Base-by-base conservation (phyloP, 2,797 vertebrate species). In the Darevskia nairensis region DNA sequence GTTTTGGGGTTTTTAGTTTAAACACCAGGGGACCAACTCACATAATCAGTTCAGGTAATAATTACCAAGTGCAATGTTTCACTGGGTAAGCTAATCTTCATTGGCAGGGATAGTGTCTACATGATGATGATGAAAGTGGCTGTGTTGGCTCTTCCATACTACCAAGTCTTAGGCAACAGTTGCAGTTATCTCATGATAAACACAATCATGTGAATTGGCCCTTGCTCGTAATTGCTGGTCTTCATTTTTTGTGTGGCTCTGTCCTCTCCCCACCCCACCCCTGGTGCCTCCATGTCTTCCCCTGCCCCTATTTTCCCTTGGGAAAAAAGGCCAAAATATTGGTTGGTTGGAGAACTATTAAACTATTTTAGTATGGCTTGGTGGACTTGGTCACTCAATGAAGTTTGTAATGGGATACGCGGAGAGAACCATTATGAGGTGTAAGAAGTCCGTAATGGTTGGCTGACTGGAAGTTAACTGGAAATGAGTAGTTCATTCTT, bases 331-430 rank as follows among this genome's bases (percentile, higher is more conserved):
- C 95, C 95, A 27, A 71, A 94, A 95, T 90, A 93, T 80, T 15
- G 32, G 75, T 92, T 91, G 94, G 94, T 92, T 95, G 94, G 89
- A 92, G 75, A 94, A 95, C 93, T 95, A 94, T 97, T 97, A 93
- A 96, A 95, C 94, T 97, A 97, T 97, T 97, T 97, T 96, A 96
- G 91, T 93, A 96, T 50, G 9, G 86, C 75, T 91, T 92, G 85
- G 87, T 87, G 89, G 82, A 80, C 85, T 80, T 91, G 46, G 83
- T 88, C 86, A 79, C 46, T 90, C n/a, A 74, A 68, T 71, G 17
- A 77, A 74, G 41, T 8, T 23, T 61, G 55, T 46, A 79, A 72
- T 44, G 68, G 19, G 39, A 72, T 50, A 32, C 15, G 32, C 21
- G 3, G 50, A 5, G 8, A 59, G 25, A 81, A 46, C 29, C n/a